Conservation (phyloP, 1,140 invertebrate genomes). For the Eurytemora carolleeae region DNA sequence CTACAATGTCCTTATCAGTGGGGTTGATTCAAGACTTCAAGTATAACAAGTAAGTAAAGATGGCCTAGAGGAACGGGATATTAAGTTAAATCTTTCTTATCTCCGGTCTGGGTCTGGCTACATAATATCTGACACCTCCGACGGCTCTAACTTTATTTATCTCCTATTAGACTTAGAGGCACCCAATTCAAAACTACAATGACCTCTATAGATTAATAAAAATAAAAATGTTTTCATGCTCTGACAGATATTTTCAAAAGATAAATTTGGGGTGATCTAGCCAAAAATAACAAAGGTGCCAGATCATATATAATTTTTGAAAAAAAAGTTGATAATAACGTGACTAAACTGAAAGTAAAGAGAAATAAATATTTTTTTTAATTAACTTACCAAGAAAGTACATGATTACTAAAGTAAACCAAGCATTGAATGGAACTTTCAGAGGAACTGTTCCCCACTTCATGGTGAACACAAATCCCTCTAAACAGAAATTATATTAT, state of each 20-base stretch:
- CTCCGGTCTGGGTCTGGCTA: too few relatives aligned
- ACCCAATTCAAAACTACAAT: too few relatives aligned
- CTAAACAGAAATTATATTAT: background rate
- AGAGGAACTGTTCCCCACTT: background rate
- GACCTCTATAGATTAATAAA: background rate
- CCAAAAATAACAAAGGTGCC: background rate
- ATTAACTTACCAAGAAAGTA: background rate
- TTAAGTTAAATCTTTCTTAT: too few relatives aligned
- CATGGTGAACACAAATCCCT: background rate
- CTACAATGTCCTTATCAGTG: too few relatives aligned
- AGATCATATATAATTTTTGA: background rate
- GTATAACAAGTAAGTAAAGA: too few relatives aligned
- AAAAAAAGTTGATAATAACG: background rate
- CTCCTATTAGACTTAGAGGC: too few relatives aligned
- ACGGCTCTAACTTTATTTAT: too few relatives aligned
- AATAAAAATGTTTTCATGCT: background rate
- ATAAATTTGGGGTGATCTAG: too few relatives aligned
- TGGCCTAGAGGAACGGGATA: too few relatives aligned
- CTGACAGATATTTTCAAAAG: too few relatives aligned
- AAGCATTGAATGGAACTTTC: background rate
- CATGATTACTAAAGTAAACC: background rate
- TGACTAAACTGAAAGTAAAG: background rate
- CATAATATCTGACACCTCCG: too few relatives aligned
- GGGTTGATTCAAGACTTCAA: too few relatives aligned
- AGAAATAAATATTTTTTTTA: background rate